These are phyloP conservation scores for Melipona quadrifasciata DNA, from an alignment of 1,140 invertebrate species.

Conservation along the genomic window DNA sequence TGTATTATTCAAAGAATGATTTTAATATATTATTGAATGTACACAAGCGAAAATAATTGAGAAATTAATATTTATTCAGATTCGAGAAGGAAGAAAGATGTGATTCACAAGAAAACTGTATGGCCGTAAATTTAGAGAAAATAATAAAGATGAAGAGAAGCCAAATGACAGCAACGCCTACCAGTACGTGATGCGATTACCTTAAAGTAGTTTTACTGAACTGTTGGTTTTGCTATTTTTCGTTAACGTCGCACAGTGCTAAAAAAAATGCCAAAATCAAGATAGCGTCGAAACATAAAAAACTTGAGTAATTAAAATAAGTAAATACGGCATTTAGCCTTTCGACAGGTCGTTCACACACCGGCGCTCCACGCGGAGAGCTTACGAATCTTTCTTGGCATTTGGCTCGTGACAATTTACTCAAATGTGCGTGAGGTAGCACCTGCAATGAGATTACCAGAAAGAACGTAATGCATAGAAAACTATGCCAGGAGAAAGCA, in stretches of 20 bases:
- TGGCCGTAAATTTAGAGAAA: constrained; percentile 51
- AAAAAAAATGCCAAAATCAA: neutral
- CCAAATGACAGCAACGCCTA: constrained; percentile 76
- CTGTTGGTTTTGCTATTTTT: constrained; percentile 11
- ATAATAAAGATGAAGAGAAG: constrained; percentile 57
- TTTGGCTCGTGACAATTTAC: constrained; percentile 68
- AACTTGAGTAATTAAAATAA: constrained; percentile 55
- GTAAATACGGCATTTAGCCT: constrained; percentile 65
- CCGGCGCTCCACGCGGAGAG: constrained; percentile 63
- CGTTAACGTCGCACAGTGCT: neutral
- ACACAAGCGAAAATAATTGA: neutral
- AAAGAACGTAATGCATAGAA: constrained; percentile 41
- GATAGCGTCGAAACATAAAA: constrained; percentile 53
- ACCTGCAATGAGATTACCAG: constrained; percentile 49
- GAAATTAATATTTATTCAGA: neutral
- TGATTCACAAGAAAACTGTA: neutral
- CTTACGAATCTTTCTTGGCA: constrained; percentile 63
- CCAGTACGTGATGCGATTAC: constrained; percentile 49
- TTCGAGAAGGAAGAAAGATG: neutral
- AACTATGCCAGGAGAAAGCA: constrained; percentile 58
- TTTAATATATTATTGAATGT: neutral
- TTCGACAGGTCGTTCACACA: constrained; percentile 62
- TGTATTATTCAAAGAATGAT: neutral
- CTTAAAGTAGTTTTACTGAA: constrained; percentile 38
- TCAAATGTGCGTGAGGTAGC: constrained; percentile 59